Evolutionary conservation across 2,113 vertebrate genomes (phyloP), one percentile per base, ranked within the genome.

Genomic region (Dipodomys merriami): DNA sequence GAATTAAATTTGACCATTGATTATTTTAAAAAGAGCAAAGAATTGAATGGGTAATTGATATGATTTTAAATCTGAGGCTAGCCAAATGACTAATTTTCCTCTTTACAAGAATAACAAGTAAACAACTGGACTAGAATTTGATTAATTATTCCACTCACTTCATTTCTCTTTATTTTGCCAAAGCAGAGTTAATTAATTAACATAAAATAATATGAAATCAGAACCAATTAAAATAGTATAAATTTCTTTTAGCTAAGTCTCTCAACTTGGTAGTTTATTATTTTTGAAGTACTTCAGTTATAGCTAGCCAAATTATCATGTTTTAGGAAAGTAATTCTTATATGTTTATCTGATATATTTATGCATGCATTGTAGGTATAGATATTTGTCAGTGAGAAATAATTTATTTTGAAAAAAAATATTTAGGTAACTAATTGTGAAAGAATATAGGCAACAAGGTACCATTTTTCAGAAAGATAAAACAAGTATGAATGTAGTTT

Each of bases 121-220:
- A 94, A 18, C 87, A 79, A 83, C 7, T 93, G 83, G 33, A 93
- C n/a, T 89, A 30, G 57, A 92, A 95, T 83, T 83, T 91, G 83
- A 95, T 96, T 81, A 96, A 93, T 85, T 95, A 29, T 80, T 90
- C 67, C 2, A 60, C 25, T 95, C 39, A 90, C 35, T 76, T 86
- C 3, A 65, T 16, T 90, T 94, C 67, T 91, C 44, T 95, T 90
- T 95, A 91, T 95, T 96, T 96, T 97, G 94, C 94, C 67, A 96
- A 94, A 97, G 95, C 96, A 94, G 62, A 95, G 53, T 71, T 94
- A 96, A 96, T 96, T 96, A 96, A 95, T 97, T 96, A 96, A 86
- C 44, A 96, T 86, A 95, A 96, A 95, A 95, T 96, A 97, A 95
- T 95, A 91, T 65, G 30, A 88, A 33, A 96, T 94, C 69, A 95